Base-by-base conservation (phyloP, 2,888 invertebrate genomes). In the Eupelmus urozonus region DNA sequence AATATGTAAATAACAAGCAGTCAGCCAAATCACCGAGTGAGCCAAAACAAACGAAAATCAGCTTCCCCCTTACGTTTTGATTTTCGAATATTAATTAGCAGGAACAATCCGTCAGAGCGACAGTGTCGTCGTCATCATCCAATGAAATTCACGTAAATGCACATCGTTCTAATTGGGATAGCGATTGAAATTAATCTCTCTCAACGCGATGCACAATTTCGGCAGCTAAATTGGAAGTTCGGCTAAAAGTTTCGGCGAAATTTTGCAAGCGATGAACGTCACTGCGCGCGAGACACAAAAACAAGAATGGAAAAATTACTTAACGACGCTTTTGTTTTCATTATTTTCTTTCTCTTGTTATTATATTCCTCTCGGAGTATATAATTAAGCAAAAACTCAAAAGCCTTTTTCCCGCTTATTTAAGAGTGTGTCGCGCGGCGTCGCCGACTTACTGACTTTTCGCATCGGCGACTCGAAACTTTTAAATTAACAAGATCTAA, bases 401-500 rank as follows among this genome's bases (percentile, higher is more conserved):
- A 67, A 74, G 60, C 66, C 34, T 60, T n/a, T n/a, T n/a, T 23
- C 23, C 59, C 25, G 74, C 49, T 74, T 74, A 67, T 74, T 74
- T 67, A 60, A 59, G 74, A 51, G 40, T 25, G 40, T 25, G 63
- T 25, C 23, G 51, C 18, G 9, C 25, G 9, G 34, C 42, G 13
- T 18, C 27, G 13, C 20, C 18, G 40, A 53, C 63, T 55, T 45
- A 49, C 7, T 59, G 74, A 67, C 74, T 74, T 59, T 67, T 59
- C 66, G 51, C 59, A 51, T 74, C 74, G 25, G 59, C 66, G 40
- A 60, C 18, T 60, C 27, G 51, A 76, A 76, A 76, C 66, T 76
- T 76, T 76, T 69, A 69, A 76, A 76, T 76, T 76, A 76, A 76
- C 69, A 76, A 76, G 67, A 76, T 76, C 69, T 76, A 69, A 76